Base-by-base conservation (phyloP, 2,797 vertebrate species). In the Oreochromis mossambicus region DNA sequence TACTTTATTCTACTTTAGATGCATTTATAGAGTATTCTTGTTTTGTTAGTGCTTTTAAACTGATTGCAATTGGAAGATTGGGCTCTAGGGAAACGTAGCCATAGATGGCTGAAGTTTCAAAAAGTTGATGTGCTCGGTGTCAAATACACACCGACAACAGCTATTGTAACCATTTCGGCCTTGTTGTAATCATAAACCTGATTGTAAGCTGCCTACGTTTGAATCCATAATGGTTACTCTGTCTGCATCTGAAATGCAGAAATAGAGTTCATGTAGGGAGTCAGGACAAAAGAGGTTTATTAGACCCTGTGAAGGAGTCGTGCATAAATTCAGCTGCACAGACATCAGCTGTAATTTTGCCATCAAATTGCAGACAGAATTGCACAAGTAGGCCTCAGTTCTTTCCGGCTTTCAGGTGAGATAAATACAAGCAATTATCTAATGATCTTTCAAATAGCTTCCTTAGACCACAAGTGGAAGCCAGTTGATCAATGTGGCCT, bases 381-480 rank as follows among this genome's bases (percentile, higher is more conserved):
- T 77, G 76, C 80, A 79, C 15, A 66, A 26, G 36, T 29, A 75
- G 7, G 51, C 32, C 7, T 77, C 32, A 43, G 73, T 78, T 79
- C 76, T 87, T 70, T 81, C 46, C 51, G 34, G 56, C 83, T 89
- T 87, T 90, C 80, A 89, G 90, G 83, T 91, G 87, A 87, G 90
- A 91, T 90, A 89, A 94, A 93, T 92, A 83, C 79, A 70, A 81
- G 86, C 87, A 92, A 92, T 92, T 90, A 91, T 88, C 88, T 90
- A 88, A 90, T 91, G 92, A 90, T 90, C 84, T 90, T 91, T 91
- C 83, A 90, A 80, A 89, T 66, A 58, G 79, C 86, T 88, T 89
- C 91, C 86, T 86, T 43, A 43, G 85, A 90, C 78, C 87, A 79
- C 70, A 83, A 84, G 86, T 83, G 80, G 83, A 88, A 83, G 82